Evolutionary conservation across 1,140 invertebrate genomes (phyloP), one percentile per base, ranked within the genome.

Genomic region (Drosophila bipectinata): DNA sequence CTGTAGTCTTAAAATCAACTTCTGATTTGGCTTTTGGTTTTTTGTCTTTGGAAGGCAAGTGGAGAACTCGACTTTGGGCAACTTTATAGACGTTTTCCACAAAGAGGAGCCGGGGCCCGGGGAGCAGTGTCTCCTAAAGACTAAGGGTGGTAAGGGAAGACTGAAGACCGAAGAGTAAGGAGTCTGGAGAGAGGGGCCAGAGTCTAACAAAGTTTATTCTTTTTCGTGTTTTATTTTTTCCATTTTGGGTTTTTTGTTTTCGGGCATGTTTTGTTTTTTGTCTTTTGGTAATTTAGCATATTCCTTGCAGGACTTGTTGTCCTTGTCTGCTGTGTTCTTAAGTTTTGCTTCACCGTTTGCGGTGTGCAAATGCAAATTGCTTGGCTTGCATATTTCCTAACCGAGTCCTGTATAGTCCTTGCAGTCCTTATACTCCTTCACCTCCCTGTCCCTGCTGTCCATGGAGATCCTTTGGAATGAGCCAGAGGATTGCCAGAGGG

Each of bases 321-420:
- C 62, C 76, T 81, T 71, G 45, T 69, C 45, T 77, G 73, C 72
- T 64, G 67, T 84, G 80, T 73, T 81, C 67, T 78, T 66, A 81
- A 80, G 81, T 87, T 78, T 77, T 72, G 61, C 78, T 68, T 81
- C 71, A 84, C 82, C 69, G 82, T 87, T 84, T 85, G 82, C 82
- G 82, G 82, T 87, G 78, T 87, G 82, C 82, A 87, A 85, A 85
- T 85, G 82, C 82, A 85, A 85, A 85, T 85, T 85, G 82, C 78
- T 85, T 85, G 71, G 48, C 82, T 87, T 85, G 82, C 83, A 85
- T 87, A 85, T 87, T 61, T 51, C 45, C 48, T 14, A 28, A 37
- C 18, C 5, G 6, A 49, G 4, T 6, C 21, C 10, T 1, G 3
- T 2, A 12, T 37, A 34, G 32, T 56, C 3, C 34, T n/a, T 6